Percentiles rank a stretch among this genome's conserved stretches.
phyloP scores from a whole-genome alignment of 2,888 invertebrate species.

The Peribatodes rhomboidaria region DNA sequence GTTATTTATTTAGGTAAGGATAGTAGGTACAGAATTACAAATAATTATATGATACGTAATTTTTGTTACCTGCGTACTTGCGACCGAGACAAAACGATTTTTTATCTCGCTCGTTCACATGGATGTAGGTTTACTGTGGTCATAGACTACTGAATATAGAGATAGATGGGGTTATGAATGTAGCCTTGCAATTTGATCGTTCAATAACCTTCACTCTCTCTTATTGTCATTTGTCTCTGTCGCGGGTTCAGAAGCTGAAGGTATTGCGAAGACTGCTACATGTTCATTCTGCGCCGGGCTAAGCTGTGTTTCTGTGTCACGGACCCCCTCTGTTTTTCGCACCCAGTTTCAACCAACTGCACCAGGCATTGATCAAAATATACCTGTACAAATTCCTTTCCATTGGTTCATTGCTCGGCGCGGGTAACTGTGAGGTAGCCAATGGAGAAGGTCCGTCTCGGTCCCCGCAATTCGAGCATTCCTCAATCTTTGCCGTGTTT shows the following conservation, averaged over 20 bases:
- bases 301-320: neutral
- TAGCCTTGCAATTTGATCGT: neutral
- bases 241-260: neutral
- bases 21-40: neutral
- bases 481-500: too few relatives aligned
- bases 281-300: neutral
- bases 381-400: too few relatives aligned
- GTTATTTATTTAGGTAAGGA: conserved; percentile 43
- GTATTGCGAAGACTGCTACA: neutral
- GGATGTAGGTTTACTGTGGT: neutral
- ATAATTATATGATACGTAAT: neutral
- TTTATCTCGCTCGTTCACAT: conserved; percentile 7
- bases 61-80: neutral
- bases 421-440: too few relatives aligned
- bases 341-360: neutral
- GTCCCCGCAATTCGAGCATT: too few relatives aligned
- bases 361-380: too few relatives aligned
- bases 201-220: neutral
- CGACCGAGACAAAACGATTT: neutral
- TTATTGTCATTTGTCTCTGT: neutral
- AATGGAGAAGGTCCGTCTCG: too few relatives aligned
- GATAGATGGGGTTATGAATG: neutral
- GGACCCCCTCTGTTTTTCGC: neutral
- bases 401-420: too few relatives aligned
- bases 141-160: neutral